A percentile compares a stretch with the other conserved stretches of the same genome.
Evolutionary conservation across 2,888 invertebrate species (phyloP).

Genomic region (Alloscopus bannaensis): DNA sequence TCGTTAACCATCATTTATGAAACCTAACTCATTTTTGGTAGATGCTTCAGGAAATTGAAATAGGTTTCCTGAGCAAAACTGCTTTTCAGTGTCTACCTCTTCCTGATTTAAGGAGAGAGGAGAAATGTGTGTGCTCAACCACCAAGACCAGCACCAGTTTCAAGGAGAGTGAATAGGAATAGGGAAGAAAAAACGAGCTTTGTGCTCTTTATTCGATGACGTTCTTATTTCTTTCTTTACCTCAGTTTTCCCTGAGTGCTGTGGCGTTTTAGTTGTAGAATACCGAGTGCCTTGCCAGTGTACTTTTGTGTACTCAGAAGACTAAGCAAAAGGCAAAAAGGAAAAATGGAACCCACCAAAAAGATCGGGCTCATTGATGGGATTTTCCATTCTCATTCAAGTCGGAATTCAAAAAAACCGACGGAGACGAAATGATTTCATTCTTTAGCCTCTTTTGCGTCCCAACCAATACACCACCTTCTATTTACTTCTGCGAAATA

Average conservation of each 20-base stretch:
- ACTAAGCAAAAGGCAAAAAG: conserved; percentile 13
- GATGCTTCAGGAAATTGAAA: conserved; percentile 55
- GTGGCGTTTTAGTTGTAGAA: background rate
- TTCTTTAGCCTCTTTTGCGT: conserved; percentile 2
- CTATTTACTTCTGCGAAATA: conserved; percentile 20
- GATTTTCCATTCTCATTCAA: conserved; percentile 41
- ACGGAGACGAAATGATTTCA: conserved; percentile 26
- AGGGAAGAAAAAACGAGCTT: conserved; percentile 36
- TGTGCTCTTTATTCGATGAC: conserved; percentile 4
- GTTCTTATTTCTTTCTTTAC: conserved; percentile 15
- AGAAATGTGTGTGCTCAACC: too few relatives aligned
- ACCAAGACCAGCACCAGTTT: background rate
- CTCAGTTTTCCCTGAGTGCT: conserved; percentile 19
- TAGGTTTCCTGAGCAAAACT: conserved; percentile 50
- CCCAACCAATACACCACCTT: too few relatives aligned
- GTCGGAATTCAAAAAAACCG: conserved; percentile 10
- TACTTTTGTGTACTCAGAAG: background rate
- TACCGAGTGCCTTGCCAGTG: background rate
- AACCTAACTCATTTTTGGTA: conserved; percentile 46
- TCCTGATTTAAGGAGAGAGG: conserved; percentile 34
- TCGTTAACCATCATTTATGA: conserved; percentile 45
- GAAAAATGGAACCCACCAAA: conserved; percentile 34
- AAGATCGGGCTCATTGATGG: conserved; percentile 50
- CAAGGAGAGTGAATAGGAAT: conserved; percentile 28
- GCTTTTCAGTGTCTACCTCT: conserved; percentile 32